Evolutionary conservation across 1,140 invertebrate genomes (phyloP), one percentile per base, ranked within the genome.

Genomic region (Polypedilum vanderplanki): DNA sequence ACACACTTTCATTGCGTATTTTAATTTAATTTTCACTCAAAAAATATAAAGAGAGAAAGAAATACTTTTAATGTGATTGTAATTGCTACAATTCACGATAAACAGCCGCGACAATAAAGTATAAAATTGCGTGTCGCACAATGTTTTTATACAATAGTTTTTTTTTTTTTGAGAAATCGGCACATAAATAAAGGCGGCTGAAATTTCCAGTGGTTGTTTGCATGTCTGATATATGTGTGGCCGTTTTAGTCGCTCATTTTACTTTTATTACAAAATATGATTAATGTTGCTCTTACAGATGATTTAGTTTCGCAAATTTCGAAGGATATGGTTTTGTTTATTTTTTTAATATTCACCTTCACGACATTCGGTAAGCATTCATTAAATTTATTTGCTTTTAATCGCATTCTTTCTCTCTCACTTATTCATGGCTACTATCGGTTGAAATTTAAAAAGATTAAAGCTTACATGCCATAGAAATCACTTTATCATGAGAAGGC

Each of bases 61-160:
- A 46, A 9, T 46, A 46, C 41, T 46, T 46, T 46, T 46, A 46
- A 46, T 46, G n/a, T 57, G 46, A 57, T 57, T 57, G 46, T 57
- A 57, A 57, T 57, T 57, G 46, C n/a, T 15, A n/a, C 46, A 57
- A 57, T 57, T 57, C 46, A 57, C 46, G 46, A 57, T 57, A 57
- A 57, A 57, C 15, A n/a, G 46, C 24, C n/a, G 46, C 46, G 46
- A 57, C 46, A 57, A 57, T 57, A 57, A 57, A 57, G 46, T 57
- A 57, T n/a, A n/a, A 57, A 57, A 57, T 57, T 57, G 46, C 46
- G 46, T 57, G 46, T 57, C 46, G 12, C 46, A 57, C 46, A 57
- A 57, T n/a, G n/a, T n/a, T n/a, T n/a, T n/a, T n/a, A n/a, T n/a
- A n/a, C n/a, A 33, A 33, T 33, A 33, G 1, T 33, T 33, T 33